Evolutionary conservation across 2,113 vertebrate species (phyloP).

Genomic region (Bostrychus sinensis): DNA sequence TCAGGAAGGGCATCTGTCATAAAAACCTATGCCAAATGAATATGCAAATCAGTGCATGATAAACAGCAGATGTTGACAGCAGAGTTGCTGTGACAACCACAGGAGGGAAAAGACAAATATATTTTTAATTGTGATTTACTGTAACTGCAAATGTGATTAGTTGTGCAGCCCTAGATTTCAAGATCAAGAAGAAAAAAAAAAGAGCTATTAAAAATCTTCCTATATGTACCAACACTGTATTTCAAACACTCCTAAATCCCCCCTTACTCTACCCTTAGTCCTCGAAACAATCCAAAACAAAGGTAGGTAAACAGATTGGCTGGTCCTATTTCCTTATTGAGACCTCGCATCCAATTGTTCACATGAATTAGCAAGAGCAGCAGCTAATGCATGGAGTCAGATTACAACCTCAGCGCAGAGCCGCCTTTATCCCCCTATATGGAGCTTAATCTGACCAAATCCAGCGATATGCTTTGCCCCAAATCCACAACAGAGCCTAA

Average conservation of each 20-base stretch:
- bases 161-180: no score
- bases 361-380: conserved; percentile 64
- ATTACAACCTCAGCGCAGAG: conserved; percentile 70
- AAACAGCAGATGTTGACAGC: no score
- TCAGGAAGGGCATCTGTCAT: no score
- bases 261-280: conserved; percentile 27
- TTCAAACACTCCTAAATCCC: conserved; percentile 39
- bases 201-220: background rate
- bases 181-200: no score
- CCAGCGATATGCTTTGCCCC: conserved; percentile 65
- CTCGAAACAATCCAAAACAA: conserved; percentile 39
- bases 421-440: conserved; percentile 72
- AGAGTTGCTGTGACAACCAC: no score
- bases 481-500: conserved; percentile 77
- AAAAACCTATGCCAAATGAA: no score
- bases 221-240: conserved; percentile 16
- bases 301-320: conserved; percentile 49
- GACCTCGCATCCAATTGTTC: conserved; percentile 59
- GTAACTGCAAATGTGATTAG: no score
- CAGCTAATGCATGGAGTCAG: conserved; percentile 70
- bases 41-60: no score
- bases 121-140: no score
- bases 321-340: conserved; percentile 29
- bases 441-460: conserved; percentile 73
- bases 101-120: no score